Percentiles rank a stretch among this genome's conserved stretches.
Conservation (phyloP, 2,888 invertebrate species). For the Aspidapion aeneum region DNA sequence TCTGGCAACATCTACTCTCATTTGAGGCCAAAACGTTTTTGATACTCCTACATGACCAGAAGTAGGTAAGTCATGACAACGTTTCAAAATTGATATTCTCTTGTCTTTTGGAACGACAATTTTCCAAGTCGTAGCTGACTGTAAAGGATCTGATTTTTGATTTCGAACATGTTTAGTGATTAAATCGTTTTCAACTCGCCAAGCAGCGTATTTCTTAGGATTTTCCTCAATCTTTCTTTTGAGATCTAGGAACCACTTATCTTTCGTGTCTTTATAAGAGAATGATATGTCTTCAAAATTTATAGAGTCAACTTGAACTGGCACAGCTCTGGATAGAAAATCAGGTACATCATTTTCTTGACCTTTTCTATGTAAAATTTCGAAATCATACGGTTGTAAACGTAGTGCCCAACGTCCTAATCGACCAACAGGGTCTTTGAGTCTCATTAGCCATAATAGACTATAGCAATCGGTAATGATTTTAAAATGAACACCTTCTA, state of each 20-base stretch:
- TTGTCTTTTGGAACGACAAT: conserved; percentile 1
- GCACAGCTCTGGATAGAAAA: conserved; percentile 10
- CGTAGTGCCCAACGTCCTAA: conserved; percentile 16
- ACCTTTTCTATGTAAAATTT: conserved; percentile 23
- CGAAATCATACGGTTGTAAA: conserved; percentile 25
- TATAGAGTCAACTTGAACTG: conserved; percentile 2
- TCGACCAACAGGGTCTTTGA: conserved; percentile 22
- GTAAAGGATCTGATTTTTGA: not conserved
- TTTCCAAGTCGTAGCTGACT: conserved; percentile 10
- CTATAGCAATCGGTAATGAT: conserved; percentile 23
- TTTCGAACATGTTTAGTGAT: conserved; percentile 7
- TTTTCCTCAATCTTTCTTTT: not conserved
- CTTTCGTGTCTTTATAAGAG: not conserved
- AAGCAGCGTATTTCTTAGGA: conserved; percentile 4
- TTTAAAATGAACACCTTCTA: conserved; percentile 21
- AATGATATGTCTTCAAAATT: not conserved
- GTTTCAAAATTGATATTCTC: not conserved
- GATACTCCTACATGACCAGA: conserved; percentile 3
- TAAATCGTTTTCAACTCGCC: conserved; percentile 7
- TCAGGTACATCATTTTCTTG: conserved; percentile 19
- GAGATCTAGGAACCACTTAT: conserved; percentile 7
- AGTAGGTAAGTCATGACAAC: conserved; percentile 17
- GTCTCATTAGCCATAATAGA: conserved; percentile 10
- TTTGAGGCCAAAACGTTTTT: conserved; percentile 4
- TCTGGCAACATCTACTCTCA: not conserved